Conservation (phyloP, 2,888 invertebrate species). For the Glaucopsyche alexis region DNA sequence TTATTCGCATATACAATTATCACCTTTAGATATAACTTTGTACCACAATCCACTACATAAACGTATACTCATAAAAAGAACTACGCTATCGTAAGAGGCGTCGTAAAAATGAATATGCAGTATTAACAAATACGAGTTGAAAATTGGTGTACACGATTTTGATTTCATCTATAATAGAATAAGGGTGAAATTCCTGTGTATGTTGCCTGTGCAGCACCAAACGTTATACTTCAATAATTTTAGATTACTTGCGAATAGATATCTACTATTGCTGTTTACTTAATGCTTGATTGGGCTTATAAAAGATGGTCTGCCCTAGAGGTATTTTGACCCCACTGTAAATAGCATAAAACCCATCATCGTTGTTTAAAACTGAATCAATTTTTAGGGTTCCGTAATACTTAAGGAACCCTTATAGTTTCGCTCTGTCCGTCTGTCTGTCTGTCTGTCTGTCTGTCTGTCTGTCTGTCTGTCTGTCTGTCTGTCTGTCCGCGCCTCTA, state of each 20-base stretch:
- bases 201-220: constrained; percentile 51
- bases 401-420: too few relatives aligned
- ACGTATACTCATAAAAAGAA: constrained; percentile 72
- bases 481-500: too few relatives aligned
- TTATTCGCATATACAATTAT: constrained; percentile 5
- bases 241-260: constrained; percentile 63
- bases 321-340: not conserved
- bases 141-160: constrained; percentile 28
- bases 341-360: not conserved
- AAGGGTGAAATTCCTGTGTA: not conserved
- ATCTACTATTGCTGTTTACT: constrained; percentile 52
- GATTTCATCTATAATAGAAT: constrained; percentile 2
- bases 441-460: too few relatives aligned
- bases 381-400: too few relatives aligned
- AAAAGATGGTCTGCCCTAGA: constrained; percentile 1
- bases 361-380: too few relatives aligned
- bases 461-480: too few relatives aligned
- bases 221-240: constrained; percentile 72
- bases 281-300: constrained; percentile 37
- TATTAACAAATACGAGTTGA: constrained; percentile 32
- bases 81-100: constrained; percentile 48
- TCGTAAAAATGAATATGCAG: constrained; percentile 74
- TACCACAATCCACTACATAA: constrained; percentile 53
- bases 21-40: constrained; percentile 43
- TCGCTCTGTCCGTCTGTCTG: too few relatives aligned